phyloP scores from a whole-genome alignment of 2,888 invertebrate species.

The Tryphoninae sp. region DNA sequence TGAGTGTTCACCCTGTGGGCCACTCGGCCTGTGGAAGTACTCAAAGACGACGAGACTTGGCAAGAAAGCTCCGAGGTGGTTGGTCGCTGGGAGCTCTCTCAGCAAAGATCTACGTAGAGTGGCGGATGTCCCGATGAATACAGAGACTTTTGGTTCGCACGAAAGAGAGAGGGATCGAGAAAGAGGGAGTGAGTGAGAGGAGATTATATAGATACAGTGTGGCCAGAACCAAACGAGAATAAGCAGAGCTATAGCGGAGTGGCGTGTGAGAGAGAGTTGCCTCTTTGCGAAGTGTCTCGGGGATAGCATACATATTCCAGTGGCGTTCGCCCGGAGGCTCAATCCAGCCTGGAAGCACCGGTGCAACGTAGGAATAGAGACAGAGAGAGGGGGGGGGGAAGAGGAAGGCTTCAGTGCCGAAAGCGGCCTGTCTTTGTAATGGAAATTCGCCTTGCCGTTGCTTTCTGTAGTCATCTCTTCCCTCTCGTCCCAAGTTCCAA shows the following conservation, averaged over 20 bases:
- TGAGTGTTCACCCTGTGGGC: conserved; percentile 42
- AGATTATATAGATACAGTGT: background rate
- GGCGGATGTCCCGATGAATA: conserved; percentile 59
- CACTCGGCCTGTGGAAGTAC: conserved; percentile 43
- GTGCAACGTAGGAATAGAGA: conserved; percentile 27
- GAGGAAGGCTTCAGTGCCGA: conserved; percentile 47
- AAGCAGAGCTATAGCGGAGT: background rate
- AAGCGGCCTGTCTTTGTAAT: conserved; percentile 71
- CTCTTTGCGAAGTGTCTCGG: conserved; percentile 61
- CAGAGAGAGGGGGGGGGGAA: background rate
- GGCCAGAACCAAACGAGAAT: conserved; percentile 13
- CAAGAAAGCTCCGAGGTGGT: conserved; percentile 36
- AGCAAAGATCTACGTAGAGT: conserved; percentile 45
- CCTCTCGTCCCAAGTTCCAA: conserved; percentile 22
- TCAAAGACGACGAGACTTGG: conserved; percentile 51
- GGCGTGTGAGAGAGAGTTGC: conserved; percentile 26
- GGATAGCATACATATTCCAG: conserved; percentile 72
- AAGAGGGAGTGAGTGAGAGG: conserved; percentile 5
- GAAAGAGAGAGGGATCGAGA: conserved; percentile 8
- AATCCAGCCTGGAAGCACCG: conserved; percentile 61
- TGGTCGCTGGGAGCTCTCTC: conserved; percentile 44
- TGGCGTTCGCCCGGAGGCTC: conserved; percentile 66
- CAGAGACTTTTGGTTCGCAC: conserved; percentile 25
- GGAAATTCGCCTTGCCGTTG: conserved; percentile 68
- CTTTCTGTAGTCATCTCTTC: conserved; percentile 31